Percentiles rank a stretch among this genome's conserved stretches.
phyloP scores from a whole-genome alignment of 2,113 vertebrate species.

The Charina bottae region DNA sequence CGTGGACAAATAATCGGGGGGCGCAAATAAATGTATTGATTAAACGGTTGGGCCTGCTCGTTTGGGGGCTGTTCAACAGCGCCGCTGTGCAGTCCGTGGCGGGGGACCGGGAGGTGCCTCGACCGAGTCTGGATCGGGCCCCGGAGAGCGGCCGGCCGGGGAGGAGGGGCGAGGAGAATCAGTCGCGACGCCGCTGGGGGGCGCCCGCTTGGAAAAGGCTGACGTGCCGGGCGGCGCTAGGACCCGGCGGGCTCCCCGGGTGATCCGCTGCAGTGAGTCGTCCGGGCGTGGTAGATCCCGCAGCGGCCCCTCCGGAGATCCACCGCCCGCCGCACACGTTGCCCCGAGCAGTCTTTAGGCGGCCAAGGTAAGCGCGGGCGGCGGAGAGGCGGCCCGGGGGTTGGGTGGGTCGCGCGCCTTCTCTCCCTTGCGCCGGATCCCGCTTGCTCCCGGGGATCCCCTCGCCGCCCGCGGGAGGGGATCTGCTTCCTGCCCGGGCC shows the following conservation, averaged over 20 bases:
- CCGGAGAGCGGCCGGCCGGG: not conserved
- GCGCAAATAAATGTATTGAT: not conserved
- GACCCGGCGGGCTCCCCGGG: not conserved
- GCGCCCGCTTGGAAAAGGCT: not conserved
- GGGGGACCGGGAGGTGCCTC: too few species aligned
- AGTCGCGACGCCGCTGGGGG: not conserved
- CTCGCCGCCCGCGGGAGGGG: not conserved
- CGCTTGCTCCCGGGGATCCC: not conserved
- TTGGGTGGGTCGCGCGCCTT: not conserved
- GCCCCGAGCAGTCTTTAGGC: not conserved
- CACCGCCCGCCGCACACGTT: not conserved
- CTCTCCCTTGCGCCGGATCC: not conserved
- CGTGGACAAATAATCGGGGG: not conserved
- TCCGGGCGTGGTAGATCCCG: conserved; percentile 22
- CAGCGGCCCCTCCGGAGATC: not conserved
- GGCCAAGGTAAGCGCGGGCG: not conserved
- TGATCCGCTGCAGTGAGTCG: conserved; percentile 19
- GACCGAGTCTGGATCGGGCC: not conserved
- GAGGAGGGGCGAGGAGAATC: too few species aligned
- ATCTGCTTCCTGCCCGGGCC: not conserved
- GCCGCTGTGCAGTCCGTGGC: not conserved
- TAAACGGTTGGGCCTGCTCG: not conserved
- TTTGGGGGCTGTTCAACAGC: not conserved
- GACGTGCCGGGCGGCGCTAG: not conserved
- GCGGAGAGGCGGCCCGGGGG: not conserved